These are phyloP conservation scores for Cromileptes altivelis DNA, from an alignment of 2,113 vertebrate genomes.

Conservation along the genomic window DNA sequence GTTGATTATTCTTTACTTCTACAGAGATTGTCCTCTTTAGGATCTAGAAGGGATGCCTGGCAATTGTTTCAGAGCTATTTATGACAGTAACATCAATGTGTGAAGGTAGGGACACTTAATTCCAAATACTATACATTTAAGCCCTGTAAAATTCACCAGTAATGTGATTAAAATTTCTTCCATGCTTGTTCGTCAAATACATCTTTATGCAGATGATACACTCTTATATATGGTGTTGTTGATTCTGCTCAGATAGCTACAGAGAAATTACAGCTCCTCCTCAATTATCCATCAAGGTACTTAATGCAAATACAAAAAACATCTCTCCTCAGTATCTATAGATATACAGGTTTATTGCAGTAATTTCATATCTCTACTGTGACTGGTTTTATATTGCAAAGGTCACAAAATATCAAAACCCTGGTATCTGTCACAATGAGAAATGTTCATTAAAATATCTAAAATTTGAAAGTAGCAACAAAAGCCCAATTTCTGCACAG, in stretches of 20 bases:
- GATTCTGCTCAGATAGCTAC: background rate
- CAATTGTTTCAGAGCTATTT: background rate
- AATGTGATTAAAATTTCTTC: background rate
- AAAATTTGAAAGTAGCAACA: background rate
- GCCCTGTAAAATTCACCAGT: background rate
- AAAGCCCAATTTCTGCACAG: background rate
- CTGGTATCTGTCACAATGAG: constrained; percentile 1
- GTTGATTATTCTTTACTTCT: background rate
- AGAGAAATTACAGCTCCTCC: background rate
- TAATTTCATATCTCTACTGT: background rate
- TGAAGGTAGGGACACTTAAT: too few species aligned
- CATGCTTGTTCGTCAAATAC: background rate
- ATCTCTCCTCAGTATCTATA: background rate
- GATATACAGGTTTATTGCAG: background rate
- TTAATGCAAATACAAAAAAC: background rate
- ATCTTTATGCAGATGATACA: background rate
- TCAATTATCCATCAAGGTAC: background rate
- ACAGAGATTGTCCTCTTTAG: background rate
- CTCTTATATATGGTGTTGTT: background rate
- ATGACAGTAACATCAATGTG: background rate
- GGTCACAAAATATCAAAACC: constrained; percentile 13
- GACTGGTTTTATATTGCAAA: background rate
- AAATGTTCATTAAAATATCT: constrained; percentile 33
- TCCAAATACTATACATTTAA: background rate
- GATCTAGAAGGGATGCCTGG: background rate